Evolutionary conservation across 2,888 invertebrate genomes (phyloP), one percentile per base, ranked within the genome.

Genomic region (Plusia festucae): DNA sequence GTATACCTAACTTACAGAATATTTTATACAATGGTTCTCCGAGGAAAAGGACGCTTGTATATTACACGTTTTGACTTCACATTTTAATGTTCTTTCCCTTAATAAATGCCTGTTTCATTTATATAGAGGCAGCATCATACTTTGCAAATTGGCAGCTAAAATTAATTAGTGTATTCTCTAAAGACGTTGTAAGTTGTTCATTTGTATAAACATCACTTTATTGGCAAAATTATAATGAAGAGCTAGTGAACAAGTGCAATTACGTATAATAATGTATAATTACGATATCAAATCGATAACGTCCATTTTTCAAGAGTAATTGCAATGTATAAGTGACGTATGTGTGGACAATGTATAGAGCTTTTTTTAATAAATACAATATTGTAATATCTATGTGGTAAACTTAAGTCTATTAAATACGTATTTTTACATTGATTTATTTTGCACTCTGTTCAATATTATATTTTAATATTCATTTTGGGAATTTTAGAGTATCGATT

Each of bases 221-320:
- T 85, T 86, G 85, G 84, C 87, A 85, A 85, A 82, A 82, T 77
- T 82, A 80, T 79, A 78, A 79, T 78, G 79, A 84, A 84, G 87
- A 90, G 87, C 81, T 81, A 81, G 73, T 71, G 68, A 88, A 88
- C 88, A 94, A 94, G 93, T 94, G 94, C 93, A 91, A 93, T 93
- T 93, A 93, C 90, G 86, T 88, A 86, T 85, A 87, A 87, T 87
- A 85, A 85, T 87, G 78, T 84, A 86, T 83, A 85, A 87, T 82
- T 86, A 89, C 84, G 81, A 88, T 86, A 88, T 84, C 84, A 87
- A 88, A 82, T 80, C 63, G 80, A 84, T 85, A 75, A 90, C 93
- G 93, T 93, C 93, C 93, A 93, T 91, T 89, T 89, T 91, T 87
- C 88, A 87, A 82, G 86, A 84, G 82, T 88, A 87, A 89, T 88